A percentile compares a stretch with the other conserved stretches of the same genome.
These are phyloP conservation scores for Cotesia glomerata DNA, from an alignment of 1,140 invertebrate genomes.

Conservation along the genomic window DNA sequence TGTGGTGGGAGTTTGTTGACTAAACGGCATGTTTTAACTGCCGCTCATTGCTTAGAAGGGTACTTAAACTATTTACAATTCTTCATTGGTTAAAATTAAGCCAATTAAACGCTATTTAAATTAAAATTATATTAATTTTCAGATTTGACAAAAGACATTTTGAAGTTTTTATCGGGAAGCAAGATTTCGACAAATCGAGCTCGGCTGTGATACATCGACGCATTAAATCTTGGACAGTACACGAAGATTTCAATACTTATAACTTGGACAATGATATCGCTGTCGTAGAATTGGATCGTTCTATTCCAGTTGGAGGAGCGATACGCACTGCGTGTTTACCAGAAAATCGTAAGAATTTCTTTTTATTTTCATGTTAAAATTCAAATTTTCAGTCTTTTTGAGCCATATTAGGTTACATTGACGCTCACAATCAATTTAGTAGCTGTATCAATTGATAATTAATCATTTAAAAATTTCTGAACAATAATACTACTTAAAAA, in stretches of 20 bases:
- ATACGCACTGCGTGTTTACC: conserved; percentile 78
- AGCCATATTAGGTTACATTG: no score
- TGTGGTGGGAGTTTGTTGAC: conserved; percentile 76
- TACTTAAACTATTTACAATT: no score
- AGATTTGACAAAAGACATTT: conserved; percentile 61
- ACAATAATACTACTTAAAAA: no score
- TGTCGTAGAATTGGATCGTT: conserved; percentile 72
- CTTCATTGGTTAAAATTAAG: no score
- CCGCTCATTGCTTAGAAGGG: conserved; percentile 69
- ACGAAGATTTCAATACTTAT: conserved; percentile 73
- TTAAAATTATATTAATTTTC: conserved; percentile 29
- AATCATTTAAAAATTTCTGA: no score
- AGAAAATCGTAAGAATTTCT: conserved; percentile 58
- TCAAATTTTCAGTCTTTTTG: no score
- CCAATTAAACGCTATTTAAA: background rate
- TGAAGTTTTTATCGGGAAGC: conserved; percentile 59
- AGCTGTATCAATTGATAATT: no score
- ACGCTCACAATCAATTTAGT: no score
- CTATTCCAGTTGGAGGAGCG: conserved; percentile 66
- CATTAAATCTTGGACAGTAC: conserved; percentile 62
- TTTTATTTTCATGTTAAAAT: background rate
- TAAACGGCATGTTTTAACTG: conserved; percentile 66
- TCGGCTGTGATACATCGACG: conserved; percentile 50
- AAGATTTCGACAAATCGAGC: conserved; percentile 49
- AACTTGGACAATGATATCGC: conserved; percentile 85